Conservation (phyloP, 92 coral and sea anemone species). For the Zoanthus sociatus region DNA sequence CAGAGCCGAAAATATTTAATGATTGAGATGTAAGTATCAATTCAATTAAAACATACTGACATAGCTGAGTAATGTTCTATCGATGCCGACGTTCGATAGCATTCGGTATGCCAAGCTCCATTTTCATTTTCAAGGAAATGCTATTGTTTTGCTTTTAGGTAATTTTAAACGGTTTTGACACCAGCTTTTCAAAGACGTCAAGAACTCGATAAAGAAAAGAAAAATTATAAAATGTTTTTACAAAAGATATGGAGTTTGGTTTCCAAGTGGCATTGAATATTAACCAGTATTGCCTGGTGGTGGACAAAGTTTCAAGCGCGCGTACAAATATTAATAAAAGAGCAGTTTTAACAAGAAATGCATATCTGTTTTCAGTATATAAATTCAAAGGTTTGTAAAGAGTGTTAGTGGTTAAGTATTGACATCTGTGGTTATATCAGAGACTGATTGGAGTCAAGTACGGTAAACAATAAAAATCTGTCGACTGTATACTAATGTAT, state of each 20-base stretch:
- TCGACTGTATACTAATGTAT: not conserved
- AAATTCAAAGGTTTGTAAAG: not conserved
- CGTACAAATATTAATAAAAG: not conserved
- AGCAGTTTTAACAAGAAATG: not conserved
- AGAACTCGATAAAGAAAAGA: too few species aligned
- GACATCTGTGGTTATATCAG: not conserved
- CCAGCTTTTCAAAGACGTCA: too few species aligned
- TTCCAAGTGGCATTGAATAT: not conserved
- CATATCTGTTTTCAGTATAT: not conserved
- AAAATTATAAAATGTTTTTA: too few species aligned
- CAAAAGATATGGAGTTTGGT: too few species aligned
- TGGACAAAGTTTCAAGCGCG: too few species aligned
- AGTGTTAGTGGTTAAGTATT: not conserved
- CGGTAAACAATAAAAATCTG: constrained; percentile 38
- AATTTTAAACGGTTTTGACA: too few species aligned
- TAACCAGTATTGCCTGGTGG: too few species aligned
- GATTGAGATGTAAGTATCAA: not conserved
- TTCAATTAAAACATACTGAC: too few species aligned
- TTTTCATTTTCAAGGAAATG: not conserved
- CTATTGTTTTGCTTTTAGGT: too few species aligned
- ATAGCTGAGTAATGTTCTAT: too few species aligned
- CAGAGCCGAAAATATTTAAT: not conserved
- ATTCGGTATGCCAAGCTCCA: not conserved
- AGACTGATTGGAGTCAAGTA: constrained; percentile 28
- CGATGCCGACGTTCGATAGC: too few species aligned